Conservation (phyloP, 2,888 invertebrate genomes). For the Gisinianus flammeolus region DNA sequence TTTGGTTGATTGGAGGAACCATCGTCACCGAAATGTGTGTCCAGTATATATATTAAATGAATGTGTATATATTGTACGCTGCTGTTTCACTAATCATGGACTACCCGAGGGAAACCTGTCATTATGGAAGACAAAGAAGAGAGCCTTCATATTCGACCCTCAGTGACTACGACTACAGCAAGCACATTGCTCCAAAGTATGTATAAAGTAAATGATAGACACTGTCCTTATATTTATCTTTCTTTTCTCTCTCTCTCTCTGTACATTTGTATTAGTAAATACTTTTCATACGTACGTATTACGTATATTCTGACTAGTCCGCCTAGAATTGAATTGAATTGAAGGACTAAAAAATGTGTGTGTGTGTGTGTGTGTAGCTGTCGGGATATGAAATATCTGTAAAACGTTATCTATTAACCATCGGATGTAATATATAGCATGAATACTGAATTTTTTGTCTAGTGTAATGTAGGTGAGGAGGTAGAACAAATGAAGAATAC, state of each 20-base stretch:
- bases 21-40: conserved; percentile 32
- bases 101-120: conserved; percentile 52
- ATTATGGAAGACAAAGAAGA: conserved; percentile 50
- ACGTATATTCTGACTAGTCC: background rate
- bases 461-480: background rate
- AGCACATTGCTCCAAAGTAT: conserved; percentile 31
- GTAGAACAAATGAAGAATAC: conserved; percentile 1
- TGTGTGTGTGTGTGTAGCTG: no score
- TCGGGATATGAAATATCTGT: background rate
- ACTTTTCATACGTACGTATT: conserved; percentile 10
- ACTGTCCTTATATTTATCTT: conserved; percentile 32
- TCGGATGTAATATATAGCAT: background rate
- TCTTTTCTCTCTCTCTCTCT: conserved; percentile 16
- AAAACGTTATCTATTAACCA: no score
- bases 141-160: conserved; percentile 25
- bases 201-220: conserved; percentile 34
- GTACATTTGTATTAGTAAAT: conserved; percentile 4
- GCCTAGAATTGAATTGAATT: no score
- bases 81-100: conserved; percentile 47
- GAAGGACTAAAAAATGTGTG: no score
- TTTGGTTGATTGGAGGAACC: background rate
- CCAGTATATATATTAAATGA: conserved; percentile 22
- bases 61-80: conserved; percentile 17
- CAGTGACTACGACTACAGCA: background rate
- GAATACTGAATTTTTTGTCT: no score